phyloP scores from a whole-genome alignment of 1,140 invertebrate genomes.

The Sminthurinus signatus region DNA sequence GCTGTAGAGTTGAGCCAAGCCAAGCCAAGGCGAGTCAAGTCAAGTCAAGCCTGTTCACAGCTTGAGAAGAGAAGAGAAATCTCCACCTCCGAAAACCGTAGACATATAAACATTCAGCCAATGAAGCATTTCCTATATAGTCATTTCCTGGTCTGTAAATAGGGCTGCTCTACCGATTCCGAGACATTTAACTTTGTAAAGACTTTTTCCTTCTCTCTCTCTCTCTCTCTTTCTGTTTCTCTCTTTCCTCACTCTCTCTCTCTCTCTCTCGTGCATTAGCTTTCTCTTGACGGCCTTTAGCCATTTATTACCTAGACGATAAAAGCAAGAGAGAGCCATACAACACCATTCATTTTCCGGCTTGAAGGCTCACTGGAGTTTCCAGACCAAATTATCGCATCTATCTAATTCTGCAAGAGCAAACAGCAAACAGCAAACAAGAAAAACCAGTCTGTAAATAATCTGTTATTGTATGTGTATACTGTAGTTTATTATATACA shows the following conservation, averaged over 20 bases:
- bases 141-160: constrained; percentile 17
- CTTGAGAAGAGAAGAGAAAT: constrained; percentile 10
- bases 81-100: constrained; percentile 16
- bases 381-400: constrained; percentile 19
- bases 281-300: constrained; percentile 20
- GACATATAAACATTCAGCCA: constrained; percentile 4
- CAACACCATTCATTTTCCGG: constrained; percentile 28
- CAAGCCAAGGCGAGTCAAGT: too few relatives aligned
- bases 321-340: constrained; percentile 32
- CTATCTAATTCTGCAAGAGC: constrained; percentile 18
- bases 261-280: constrained; percentile 22
- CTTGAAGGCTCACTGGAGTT: constrained; percentile 7
- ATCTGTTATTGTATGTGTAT: constrained; percentile 8
- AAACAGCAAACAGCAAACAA: constrained; percentile 19
- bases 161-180: constrained; percentile 17
- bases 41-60: too few relatives aligned
- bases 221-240: too few relatives aligned
- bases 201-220: constrained; percentile 16
- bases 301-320: constrained; percentile 36
- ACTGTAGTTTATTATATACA: neutral
- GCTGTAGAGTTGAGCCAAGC: too few relatives aligned
- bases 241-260: neutral
- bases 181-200: constrained; percentile 36
- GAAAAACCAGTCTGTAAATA: constrained; percentile 19
- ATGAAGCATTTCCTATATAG: constrained; percentile 16